Evolutionary conservation across 2,797 vertebrate genomes (phyloP).

Genomic region (Chiloscyllium punctatum): DNA sequence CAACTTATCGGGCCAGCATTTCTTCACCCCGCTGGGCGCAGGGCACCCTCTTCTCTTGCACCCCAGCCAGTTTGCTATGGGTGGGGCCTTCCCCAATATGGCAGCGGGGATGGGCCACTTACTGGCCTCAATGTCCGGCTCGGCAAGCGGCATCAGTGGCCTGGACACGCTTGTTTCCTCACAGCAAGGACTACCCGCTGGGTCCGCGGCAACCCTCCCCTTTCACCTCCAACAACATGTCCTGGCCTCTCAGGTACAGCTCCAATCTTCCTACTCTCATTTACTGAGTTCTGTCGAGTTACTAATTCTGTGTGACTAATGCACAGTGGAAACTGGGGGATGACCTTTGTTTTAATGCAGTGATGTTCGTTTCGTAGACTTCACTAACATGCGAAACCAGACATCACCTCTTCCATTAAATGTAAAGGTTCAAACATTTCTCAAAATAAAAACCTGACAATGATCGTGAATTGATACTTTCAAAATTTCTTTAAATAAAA

Average conservation of each 20-base stretch:
- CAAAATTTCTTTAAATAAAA: background rate
- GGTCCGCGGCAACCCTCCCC: conserved; percentile 71
- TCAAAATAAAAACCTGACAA: background rate
- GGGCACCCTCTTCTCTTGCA: conserved; percentile 88
- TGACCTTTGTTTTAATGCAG: background rate
- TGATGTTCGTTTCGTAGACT: background rate
- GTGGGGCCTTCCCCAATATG: conserved; percentile 91
- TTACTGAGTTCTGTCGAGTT: no score
- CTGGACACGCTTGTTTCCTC: conserved; percentile 81
- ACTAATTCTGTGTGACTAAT: background rate
- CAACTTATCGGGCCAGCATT: conserved; percentile 81
- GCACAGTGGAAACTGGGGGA: background rate
- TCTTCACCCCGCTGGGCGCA: conserved; percentile 80
- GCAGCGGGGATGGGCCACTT: conserved; percentile 85
- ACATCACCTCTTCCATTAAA: background rate
- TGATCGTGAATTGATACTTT: background rate
- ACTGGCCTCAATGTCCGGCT: conserved; percentile 79
- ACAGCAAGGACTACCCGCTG: conserved; percentile 74
- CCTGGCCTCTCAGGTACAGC: conserved; percentile 87
- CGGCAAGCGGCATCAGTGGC: conserved; percentile 70
- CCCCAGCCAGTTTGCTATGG: conserved; percentile 92
- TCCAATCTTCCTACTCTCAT: background rate
- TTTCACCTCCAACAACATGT: conserved; percentile 97
- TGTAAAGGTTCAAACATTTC: background rate
- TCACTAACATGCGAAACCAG: no score